A percentile compares a stretch with the other conserved stretches of the same genome.
Evolutionary conservation across 2,888 invertebrate species (phyloP).

Genomic region (Cordilura impudica): DNA sequence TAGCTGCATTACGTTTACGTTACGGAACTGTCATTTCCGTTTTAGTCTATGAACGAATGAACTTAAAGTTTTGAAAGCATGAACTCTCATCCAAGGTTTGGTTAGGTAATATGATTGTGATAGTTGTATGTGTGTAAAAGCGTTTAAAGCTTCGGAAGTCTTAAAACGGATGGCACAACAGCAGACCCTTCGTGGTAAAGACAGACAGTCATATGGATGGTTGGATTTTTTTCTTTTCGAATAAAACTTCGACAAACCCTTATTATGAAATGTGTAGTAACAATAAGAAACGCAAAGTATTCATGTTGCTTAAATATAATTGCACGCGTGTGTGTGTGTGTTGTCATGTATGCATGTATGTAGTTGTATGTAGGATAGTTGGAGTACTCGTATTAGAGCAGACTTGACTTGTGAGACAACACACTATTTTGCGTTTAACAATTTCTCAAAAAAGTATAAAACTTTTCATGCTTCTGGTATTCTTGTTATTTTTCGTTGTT

Average conservation of each 20-base stretch:
- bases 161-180: not conserved
- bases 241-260: slow-evolving; percentile 63
- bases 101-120: not conserved
- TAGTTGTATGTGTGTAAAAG: not conserved
- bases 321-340: not conserved
- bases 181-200: slow-evolving; percentile 10
- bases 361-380: not conserved
- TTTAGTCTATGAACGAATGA: slow-evolving; percentile 67
- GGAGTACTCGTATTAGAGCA: not conserved
- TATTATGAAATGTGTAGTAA: slow-evolving; percentile 20
- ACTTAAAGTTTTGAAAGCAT: slow-evolving; percentile 20
- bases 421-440: slow-evolving; percentile 63
- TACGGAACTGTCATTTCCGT: slow-evolving; percentile 76
- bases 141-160: slow-evolving; percentile 10
- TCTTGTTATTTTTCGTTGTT: slow-evolving; percentile 45
- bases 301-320: slow-evolving; percentile 10
- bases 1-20: slow-evolving; percentile 63
- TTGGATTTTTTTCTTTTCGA: slow-evolving; percentile 53
- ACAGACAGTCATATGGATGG: slow-evolving; percentile 52
- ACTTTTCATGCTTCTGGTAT: slow-evolving; percentile 57
- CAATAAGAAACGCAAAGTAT: slow-evolving; percentile 52
- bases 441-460: slow-evolving; percentile 60
- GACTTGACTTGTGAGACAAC: slow-evolving; percentile 53
- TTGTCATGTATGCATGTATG: not conserved
- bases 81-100: slow-evolving; percentile 17